Evolutionary conservation across 2,113 vertebrate species (phyloP).

Genomic region (Pavo muticus): DNA sequence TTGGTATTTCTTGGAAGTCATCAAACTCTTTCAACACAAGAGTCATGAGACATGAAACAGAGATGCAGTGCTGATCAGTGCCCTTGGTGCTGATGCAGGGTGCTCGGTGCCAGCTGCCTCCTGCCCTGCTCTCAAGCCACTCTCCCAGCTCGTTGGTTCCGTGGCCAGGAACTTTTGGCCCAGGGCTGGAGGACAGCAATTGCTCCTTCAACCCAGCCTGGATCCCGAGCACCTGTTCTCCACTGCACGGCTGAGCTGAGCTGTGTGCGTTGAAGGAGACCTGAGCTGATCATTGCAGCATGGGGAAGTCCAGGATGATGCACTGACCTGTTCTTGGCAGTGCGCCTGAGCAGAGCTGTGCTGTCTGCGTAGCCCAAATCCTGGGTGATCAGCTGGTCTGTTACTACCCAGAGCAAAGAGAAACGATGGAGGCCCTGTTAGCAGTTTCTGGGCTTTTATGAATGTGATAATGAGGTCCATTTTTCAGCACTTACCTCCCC

Average conservation of each 20-base stretch:
- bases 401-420: background rate
- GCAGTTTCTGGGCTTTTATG: background rate
- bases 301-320: background rate
- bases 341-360: background rate
- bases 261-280: background rate
- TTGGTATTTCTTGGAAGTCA: background rate
- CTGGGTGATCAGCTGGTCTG: background rate
- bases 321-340: background rate
- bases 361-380: background rate
- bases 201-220: background rate
- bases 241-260: background rate
- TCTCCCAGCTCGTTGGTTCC: background rate
- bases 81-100: fast-evolving
- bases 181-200: background rate
- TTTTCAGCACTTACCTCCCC: background rate
- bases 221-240: background rate
- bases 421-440: background rate
- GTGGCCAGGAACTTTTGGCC: background rate
- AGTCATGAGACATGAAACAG: background rate
- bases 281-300: background rate
- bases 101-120: background rate
- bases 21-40: background rate
- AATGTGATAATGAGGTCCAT: constrained; percentile 27
- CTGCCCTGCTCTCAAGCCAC: background rate
- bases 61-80: fast-evolving